Conservation (phyloP, 2,113 vertebrate genomes). For the Eulacestoma nigropectus region DNA sequence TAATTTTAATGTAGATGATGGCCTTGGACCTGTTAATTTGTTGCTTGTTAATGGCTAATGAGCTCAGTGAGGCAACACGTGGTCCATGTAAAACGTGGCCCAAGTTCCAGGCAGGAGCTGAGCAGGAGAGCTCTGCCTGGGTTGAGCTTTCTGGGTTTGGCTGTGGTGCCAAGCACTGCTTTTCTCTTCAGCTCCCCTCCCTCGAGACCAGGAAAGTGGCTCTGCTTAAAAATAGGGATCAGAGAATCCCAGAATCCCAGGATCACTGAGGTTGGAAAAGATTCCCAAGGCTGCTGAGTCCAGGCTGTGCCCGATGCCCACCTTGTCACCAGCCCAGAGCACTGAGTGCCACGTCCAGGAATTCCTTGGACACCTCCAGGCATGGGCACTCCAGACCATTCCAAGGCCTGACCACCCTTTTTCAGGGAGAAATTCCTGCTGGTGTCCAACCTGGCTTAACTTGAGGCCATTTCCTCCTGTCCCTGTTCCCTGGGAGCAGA, state of each 20-base stretch:
- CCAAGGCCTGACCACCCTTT: background rate
- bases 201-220: background rate
- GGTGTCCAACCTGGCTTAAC: background rate
- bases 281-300: rapidly evolving
- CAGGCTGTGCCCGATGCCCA: background rate
- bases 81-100: background rate
- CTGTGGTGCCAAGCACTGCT: background rate
- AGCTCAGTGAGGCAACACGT: background rate
- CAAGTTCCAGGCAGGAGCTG: background rate
- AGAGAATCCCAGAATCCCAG: background rate
- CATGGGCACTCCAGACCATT: background rate
- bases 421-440: background rate
- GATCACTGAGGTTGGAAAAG: rapidly evolving
- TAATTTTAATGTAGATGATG: background rate
- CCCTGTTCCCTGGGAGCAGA: background rate
- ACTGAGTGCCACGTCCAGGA: background rate
- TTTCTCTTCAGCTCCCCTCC: background rate
- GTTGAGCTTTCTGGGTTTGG: background rate
- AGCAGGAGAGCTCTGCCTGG: background rate
- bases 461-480: background rate
- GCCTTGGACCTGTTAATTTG: background rate
- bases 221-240: background rate
- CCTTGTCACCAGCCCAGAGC: background rate
- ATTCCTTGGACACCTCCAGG: background rate
- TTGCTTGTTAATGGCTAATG: background rate